A percentile compares a stretch with the other conserved stretches of the same genome.
These are phyloP conservation scores for Drosophila ficusphila DNA, from an alignment of 1,140 invertebrate genomes.

Conservation along the genomic window DNA sequence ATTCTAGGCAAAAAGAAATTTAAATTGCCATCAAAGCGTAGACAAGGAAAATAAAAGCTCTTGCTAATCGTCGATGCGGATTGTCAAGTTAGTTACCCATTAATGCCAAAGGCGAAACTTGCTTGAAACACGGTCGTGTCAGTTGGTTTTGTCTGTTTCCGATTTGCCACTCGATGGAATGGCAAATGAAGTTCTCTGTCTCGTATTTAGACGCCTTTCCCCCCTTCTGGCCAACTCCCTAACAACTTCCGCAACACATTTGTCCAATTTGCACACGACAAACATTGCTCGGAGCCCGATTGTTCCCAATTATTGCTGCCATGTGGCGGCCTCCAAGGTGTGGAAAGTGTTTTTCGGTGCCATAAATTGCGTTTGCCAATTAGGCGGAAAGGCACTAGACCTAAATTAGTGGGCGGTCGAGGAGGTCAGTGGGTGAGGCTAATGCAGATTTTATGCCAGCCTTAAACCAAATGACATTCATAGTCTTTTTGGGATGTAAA, in stretches of 20 bases:
- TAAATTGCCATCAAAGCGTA: neutral
- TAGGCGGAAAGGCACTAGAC: slow-evolving; percentile 38
- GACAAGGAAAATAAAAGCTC: slow-evolving; percentile 5
- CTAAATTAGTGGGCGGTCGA: slow-evolving; percentile 48
- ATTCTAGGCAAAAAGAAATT: slow-evolving; percentile 23
- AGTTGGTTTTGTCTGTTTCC: slow-evolving; percentile 15
- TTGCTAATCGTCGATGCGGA: slow-evolving; percentile 25
- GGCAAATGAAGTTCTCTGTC: slow-evolving; percentile 29
- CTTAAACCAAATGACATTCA: neutral
- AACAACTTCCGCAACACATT: slow-evolving; percentile 79
- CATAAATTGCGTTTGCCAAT: slow-evolving; percentile 70
- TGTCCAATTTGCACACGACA: slow-evolving; percentile 69
- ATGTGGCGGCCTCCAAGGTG: slow-evolving; percentile 58
- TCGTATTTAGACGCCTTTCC: neutral
- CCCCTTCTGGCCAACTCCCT: slow-evolving; percentile 15
- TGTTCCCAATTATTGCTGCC: slow-evolving; percentile 74
- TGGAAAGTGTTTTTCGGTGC: slow-evolving; percentile 69
- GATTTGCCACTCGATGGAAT: slow-evolving; percentile 30
- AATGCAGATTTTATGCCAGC: neutral
- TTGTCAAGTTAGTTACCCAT: slow-evolving; percentile 41
- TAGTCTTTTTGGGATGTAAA: neutral
- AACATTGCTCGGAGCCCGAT: slow-evolving; percentile 59
- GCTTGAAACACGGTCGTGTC: slow-evolving; percentile 27
- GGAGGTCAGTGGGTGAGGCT: slow-evolving; percentile 10
- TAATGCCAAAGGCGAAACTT: slow-evolving; percentile 37